Percentiles rank a stretch among this genome's conserved stretches.
These are phyloP conservation scores for Castor canadensis DNA, from an alignment of 2,113 vertebrate species.

Conservation along the genomic window DNA sequence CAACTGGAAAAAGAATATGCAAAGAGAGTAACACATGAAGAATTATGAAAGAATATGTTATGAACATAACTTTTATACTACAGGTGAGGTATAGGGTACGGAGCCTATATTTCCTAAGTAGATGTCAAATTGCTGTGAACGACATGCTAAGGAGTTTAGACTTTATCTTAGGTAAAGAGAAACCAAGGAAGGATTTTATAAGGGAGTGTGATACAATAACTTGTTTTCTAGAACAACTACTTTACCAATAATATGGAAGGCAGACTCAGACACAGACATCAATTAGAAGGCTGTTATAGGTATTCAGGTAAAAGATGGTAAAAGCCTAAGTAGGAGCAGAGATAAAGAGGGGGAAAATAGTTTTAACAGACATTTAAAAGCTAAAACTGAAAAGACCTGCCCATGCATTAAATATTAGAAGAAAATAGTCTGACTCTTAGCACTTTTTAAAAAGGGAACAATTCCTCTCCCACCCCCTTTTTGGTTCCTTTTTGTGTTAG, in stretches of 20 bases:
- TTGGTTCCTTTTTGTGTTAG: background rate
- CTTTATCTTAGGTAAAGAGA: background rate
- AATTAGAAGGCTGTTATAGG: background rate
- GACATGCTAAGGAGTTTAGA: background rate
- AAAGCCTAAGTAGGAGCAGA: background rate
- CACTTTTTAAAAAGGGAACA: background rate
- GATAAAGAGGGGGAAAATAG: background rate
- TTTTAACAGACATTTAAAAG: background rate
- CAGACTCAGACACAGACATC: background rate
- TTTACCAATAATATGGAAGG: background rate
- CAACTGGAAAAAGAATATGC: background rate
- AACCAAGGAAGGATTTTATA: background rate
- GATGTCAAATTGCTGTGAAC: background rate
- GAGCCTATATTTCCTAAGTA: background rate
- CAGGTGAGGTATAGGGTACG: background rate
- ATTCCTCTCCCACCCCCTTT: background rate
- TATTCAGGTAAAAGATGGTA: background rate
- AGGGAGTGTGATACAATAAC: background rate
- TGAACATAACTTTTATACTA: background rate
- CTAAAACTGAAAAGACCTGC: background rate
- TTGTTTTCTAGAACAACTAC: conserved; percentile 8
- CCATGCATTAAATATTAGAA: background rate
- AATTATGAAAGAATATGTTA: background rate
- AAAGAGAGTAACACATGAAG: background rate
- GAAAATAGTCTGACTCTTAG: background rate